phyloP scores from a whole-genome alignment of 2,797 vertebrate genomes.

The Cottoperca gobio region DNA sequence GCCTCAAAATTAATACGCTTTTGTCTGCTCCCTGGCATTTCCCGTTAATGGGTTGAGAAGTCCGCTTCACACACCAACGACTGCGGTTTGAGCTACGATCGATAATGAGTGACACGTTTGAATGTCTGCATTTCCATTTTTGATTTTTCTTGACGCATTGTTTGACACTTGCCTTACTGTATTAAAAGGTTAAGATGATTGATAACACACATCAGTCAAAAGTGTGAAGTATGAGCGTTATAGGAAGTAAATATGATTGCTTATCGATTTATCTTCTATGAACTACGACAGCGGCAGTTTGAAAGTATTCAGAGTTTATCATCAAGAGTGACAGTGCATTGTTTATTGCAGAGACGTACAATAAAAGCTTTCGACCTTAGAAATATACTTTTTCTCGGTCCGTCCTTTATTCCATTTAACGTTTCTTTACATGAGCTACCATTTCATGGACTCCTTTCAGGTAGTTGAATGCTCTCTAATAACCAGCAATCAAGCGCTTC shows the following conservation, averaged over 20 bases:
- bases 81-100: conserved; percentile 37
- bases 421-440: conserved; percentile 15
- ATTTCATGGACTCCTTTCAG: conserved; percentile 43
- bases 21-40: conserved; percentile 44
- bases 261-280: conserved; percentile 47
- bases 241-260: conserved; percentile 38
- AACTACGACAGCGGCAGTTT: no score
- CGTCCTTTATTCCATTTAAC: conserved; percentile 48
- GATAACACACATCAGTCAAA: conserved; percentile 45
- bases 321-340: conserved; percentile 1
- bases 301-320: no score
- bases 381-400: conserved; percentile 8
- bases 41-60: conserved; percentile 24
- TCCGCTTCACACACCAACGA: conserved; percentile 7
- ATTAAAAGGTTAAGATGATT: conserved; percentile 76
- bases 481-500: conserved; percentile 64
- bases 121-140: conserved; percentile 74
- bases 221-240: conserved; percentile 41
- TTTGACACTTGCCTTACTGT: conserved; percentile 54
- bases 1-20: conserved; percentile 36
- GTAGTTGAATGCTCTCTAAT: conserved; percentile 66
- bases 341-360: conserved; percentile 1
- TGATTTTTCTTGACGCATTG: conserved; percentile 51
- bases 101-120: conserved; percentile 47
- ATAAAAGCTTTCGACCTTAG: conserved; percentile 5